Evolutionary conservation across 2,113 vertebrate genomes (phyloP).

Genomic region (Donacobius atricapilla): DNA sequence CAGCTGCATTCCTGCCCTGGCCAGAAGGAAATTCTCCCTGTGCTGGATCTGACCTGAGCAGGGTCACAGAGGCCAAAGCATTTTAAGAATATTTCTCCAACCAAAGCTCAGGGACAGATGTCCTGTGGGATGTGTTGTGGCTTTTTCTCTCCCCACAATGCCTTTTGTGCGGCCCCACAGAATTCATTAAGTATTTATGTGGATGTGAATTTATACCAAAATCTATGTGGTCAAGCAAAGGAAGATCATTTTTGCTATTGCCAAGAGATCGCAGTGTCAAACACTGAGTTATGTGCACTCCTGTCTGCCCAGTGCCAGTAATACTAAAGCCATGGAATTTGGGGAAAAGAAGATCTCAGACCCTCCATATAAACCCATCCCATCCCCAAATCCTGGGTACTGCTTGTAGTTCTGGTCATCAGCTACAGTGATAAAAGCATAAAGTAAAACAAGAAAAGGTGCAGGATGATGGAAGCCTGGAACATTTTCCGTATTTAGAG

Average conservation of each 20-base stretch:
- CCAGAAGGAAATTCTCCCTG: neutral
- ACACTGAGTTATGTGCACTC: neutral
- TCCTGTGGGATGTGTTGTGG: neutral
- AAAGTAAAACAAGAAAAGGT: neutral
- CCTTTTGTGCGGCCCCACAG: neutral
- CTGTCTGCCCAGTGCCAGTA: neutral
- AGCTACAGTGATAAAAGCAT: neutral
- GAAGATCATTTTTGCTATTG: neutral
- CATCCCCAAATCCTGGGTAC: neutral
- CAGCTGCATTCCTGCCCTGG: neutral
- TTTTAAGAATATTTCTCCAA: neutral
- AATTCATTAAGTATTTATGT: neutral
- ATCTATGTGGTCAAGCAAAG: neutral
- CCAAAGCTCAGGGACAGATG: neutral
- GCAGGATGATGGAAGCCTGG: neutral
- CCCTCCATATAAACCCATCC: neutral
- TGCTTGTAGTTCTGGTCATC: neutral
- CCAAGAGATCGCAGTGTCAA: neutral
- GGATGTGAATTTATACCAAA: neutral
- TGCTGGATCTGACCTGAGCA: neutral
- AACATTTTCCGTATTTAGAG: neutral
- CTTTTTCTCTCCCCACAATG: neutral
- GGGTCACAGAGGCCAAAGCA: neutral
- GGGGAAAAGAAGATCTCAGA: neutral
- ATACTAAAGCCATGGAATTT: neutral